Conservation (phyloP, 1,140 invertebrate species). For the Medauroidea extradentata region DNA sequence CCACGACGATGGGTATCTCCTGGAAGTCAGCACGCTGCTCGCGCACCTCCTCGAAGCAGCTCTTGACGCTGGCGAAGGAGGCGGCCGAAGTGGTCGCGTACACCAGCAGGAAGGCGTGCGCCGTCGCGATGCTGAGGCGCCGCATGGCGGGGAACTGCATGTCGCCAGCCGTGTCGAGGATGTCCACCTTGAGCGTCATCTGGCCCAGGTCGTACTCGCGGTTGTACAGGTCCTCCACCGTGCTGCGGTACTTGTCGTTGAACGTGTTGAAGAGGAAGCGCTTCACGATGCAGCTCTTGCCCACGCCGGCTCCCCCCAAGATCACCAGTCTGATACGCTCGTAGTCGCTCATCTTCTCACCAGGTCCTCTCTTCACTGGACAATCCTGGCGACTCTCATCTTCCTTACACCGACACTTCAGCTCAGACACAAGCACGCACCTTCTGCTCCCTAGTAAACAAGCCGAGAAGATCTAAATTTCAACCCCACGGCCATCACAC, state of each 20-base stretch:
- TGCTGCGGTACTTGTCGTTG: conserved; percentile 77
- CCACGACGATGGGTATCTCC: conserved; percentile 81
- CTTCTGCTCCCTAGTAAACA: no score
- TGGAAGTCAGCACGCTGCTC: conserved; percentile 72
- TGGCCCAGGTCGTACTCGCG: conserved; percentile 76
- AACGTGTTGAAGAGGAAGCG: conserved; percentile 83
- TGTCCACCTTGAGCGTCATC: conserved; percentile 77
- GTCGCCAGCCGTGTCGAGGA: conserved; percentile 83
- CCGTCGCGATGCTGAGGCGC: conserved; percentile 80
- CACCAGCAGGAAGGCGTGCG: conserved; percentile 84
- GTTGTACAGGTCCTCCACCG: conserved; percentile 86
- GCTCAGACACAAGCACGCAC: no score
- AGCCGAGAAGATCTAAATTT: no score
- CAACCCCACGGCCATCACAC: no score
- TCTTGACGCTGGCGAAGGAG: conserved; percentile 73
- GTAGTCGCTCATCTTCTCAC: conserved; percentile 63
- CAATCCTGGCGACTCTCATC: no score
- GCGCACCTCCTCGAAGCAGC: conserved; percentile 77
- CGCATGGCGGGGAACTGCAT: conserved; percentile 82
- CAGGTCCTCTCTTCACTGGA: no score
- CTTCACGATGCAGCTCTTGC: conserved; percentile 83
- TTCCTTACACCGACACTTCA: no score
- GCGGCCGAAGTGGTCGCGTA: conserved; percentile 74
- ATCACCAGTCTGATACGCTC: conserved; percentile 82
- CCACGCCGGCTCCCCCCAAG: conserved; percentile 75